A percentile compares a stretch with the other conserved stretches of the same genome.
Conservation (phyloP, 2,888 invertebrate species). For the Gasteruption jaculator region DNA sequence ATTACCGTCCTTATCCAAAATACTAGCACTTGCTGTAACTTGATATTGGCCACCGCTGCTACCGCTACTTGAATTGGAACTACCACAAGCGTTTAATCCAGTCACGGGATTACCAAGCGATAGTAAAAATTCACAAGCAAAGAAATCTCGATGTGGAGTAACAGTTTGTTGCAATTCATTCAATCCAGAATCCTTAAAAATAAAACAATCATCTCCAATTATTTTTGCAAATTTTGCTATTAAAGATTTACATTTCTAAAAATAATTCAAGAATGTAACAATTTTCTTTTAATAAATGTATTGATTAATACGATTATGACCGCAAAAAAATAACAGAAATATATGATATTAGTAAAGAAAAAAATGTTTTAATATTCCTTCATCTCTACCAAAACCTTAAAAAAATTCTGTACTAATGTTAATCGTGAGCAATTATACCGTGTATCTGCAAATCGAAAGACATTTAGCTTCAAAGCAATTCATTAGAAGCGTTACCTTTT, state of each 20-base stretch:
- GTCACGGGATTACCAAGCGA: slow-evolving; percentile 56
- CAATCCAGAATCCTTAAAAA: slow-evolving; percentile 53
- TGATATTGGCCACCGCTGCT: slow-evolving; percentile 64
- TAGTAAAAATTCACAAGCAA: slow-evolving; percentile 86
- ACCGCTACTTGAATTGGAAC: slow-evolving; percentile 19
- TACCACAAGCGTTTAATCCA: slow-evolving; percentile 18
- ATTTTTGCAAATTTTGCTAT: no score
- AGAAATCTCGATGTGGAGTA: slow-evolving; percentile 88
- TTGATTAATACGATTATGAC: neutral
- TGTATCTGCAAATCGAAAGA: slow-evolving; percentile 18
- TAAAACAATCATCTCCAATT: slow-evolving; percentile 1
- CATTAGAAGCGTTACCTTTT: slow-evolving; percentile 28
- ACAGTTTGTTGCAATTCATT: slow-evolving; percentile 68
- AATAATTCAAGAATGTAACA: neutral
- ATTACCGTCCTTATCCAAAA: slow-evolving; percentile 78
- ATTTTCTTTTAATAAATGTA: neutral
- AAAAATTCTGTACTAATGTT: no score
- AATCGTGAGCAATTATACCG: slow-evolving; percentile 6
- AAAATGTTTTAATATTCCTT: no score
- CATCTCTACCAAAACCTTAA: no score
- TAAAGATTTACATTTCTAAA: no score
- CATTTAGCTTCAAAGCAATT: no score
- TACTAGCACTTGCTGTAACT: slow-evolving; percentile 78
- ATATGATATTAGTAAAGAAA: no score
- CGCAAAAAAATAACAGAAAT: no score